These are phyloP conservation scores for Gopherus flavomarginatus DNA, from an alignment of 2,113 vertebrate species.

Conservation along the genomic window DNA sequence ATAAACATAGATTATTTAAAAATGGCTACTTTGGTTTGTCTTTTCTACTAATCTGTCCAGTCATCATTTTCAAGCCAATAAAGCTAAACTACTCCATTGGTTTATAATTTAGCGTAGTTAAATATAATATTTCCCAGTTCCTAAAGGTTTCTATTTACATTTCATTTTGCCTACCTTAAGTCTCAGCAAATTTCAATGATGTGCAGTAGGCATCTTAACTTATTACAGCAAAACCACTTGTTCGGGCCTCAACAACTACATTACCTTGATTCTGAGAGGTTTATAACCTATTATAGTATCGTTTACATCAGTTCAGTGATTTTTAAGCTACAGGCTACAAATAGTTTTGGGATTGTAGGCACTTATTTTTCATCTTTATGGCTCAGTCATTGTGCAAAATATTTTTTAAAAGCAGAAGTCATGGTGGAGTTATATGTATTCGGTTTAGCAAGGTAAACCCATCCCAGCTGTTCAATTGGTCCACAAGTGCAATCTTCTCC, in stretches of 20 bases:
- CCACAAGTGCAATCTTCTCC: neutral
- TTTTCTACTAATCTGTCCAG: neutral
- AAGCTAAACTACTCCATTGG: neutral
- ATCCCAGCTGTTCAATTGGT: neutral
- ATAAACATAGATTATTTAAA: neutral
- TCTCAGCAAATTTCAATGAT: neutral
- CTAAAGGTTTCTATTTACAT: neutral
- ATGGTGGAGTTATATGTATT: neutral
- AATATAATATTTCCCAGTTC: slow-evolving; percentile 2
- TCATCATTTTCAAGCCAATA: neutral
- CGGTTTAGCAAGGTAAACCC: neutral
- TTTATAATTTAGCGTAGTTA: slow-evolving; percentile 31
- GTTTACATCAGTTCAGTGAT: neutral
- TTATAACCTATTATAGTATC: neutral
- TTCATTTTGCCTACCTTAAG: neutral
- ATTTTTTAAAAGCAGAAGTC: neutral
- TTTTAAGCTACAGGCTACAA: neutral
- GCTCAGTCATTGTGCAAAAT: neutral
- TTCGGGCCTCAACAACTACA: neutral
- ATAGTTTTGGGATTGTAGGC: neutral
- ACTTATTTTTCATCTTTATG: neutral
- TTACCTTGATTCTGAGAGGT: neutral
- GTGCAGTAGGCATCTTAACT: neutral
- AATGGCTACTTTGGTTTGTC: neutral
- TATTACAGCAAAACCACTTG: neutral